Conservation (phyloP, 2,113 vertebrate species). For the Conger conger region DNA sequence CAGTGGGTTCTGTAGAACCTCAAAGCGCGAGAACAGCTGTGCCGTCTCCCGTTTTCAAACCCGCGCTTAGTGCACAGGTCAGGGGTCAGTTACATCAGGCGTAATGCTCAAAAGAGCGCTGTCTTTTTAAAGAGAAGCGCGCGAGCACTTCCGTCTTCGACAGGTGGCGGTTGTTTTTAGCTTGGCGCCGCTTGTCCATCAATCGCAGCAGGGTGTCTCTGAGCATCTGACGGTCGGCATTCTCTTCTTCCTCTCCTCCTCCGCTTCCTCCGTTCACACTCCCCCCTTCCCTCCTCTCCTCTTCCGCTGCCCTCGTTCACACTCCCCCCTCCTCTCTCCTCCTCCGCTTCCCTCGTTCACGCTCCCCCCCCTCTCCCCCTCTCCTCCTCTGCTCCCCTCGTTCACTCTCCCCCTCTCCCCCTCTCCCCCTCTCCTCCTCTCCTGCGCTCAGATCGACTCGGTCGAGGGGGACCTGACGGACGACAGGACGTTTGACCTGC, state of each 20-base stretch:
- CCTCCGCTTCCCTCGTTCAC: not conserved
- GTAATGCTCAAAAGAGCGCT: not conserved
- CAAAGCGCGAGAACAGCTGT: not conserved
- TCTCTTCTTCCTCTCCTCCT: too few relatives aligned
- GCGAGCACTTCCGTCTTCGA: not conserved
- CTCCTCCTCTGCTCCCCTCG: not conserved
- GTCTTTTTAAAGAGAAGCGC: not conserved
- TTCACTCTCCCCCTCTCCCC: not conserved
- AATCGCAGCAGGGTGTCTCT: not conserved
- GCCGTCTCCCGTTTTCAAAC: not conserved
- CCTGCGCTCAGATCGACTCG: conserved; percentile 79
- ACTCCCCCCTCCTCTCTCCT: not conserved
- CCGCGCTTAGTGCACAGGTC: not conserved
- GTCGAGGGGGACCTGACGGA: conserved; percentile 75
- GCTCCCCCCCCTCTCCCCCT: not conserved
- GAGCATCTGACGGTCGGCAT: not conserved
- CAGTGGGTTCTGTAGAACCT: not conserved
- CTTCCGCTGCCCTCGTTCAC: conserved; percentile 50
- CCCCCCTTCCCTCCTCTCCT: not conserved
- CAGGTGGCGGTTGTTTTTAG: not conserved
- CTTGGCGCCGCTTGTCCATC: not conserved
- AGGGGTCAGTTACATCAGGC: not conserved
- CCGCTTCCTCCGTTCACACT: too few relatives aligned
- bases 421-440: conserved; percentile 29
- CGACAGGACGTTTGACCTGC: conserved; percentile 73